These are phyloP conservation scores for Megaptera novaeangliae DNA, from an alignment of 2,113 vertebrate genomes.

Conservation along the genomic window DNA sequence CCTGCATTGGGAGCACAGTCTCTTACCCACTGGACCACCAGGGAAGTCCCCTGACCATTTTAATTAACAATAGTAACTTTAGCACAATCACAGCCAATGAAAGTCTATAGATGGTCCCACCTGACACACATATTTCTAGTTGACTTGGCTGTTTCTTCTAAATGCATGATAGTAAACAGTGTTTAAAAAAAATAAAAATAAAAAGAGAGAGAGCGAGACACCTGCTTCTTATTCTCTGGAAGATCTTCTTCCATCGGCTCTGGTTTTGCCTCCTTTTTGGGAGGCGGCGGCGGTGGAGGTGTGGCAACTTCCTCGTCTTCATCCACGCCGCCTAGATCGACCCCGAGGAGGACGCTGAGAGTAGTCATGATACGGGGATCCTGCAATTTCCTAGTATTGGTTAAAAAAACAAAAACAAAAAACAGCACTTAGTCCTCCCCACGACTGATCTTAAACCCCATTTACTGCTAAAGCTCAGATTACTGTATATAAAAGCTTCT, in stretches of 20 bases:
- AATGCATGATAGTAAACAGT: accelerated
- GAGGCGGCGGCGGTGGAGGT: constrained; percentile 83
- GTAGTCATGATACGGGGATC: constrained; percentile 93
- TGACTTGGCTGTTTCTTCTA: not conserved
- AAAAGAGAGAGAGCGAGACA: constrained; percentile 29
- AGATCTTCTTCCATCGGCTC: constrained; percentile 92
- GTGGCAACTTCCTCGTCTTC: constrained; percentile 88
- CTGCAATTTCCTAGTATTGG: constrained; percentile 85
- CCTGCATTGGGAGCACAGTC: no score
- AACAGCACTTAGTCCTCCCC: not conserved
- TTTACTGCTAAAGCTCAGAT: not conserved
- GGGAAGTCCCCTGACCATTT: no score
- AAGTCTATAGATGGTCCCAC: accelerated
- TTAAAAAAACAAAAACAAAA: not conserved
- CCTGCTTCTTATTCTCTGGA: constrained; percentile 92
- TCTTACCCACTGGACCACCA: no score
- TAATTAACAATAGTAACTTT: not conserved
- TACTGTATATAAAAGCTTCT: accelerated
- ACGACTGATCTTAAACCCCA: not conserved
- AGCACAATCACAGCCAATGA: not conserved
- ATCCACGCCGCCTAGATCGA: constrained; percentile 88
- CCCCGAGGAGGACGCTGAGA: constrained; percentile 90
- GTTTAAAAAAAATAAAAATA: no score
- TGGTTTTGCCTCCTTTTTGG: constrained; percentile 86
- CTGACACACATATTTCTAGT: accelerated